Base-by-base conservation (phyloP, 2,888 invertebrate genomes). In the Strigamia maritima region DNA sequence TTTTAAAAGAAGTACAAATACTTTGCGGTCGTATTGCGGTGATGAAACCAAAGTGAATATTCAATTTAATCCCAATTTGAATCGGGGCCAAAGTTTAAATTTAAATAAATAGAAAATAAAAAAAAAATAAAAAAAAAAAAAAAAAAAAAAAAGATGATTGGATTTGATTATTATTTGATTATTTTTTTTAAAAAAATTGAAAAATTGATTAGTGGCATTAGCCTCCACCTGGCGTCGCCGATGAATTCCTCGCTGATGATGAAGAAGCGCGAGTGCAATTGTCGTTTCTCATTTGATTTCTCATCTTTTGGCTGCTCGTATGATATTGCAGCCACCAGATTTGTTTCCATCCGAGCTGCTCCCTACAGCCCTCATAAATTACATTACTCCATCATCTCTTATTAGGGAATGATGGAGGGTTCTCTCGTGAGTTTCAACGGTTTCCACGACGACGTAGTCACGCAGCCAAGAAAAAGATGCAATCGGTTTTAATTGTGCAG, bases 231-330 rank as follows among this genome's bases (percentile, higher is more conserved):
- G 49, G 2, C 65, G 24, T 65, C 24, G 6, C n/a, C 49, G 8
- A 26, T 26, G 65, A 65, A 60, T 60, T 16, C 60, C 16, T 60
- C 2, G 60, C 60, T 60, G 60, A 60, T 24, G 49, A 35, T 16
- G 65, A 65, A 65, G 24, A 24, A 7, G 24, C 65, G 16, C 26
- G 19, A 65, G 65, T 65, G 65, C 65, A 24, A 65, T 24, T 65
- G 65, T 65, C 65, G 65, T 65, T 65, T 65, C 26, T 14, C 65
- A 65, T 65, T 65, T 65, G 49, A 49, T 49, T 14, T 10, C 65
- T 24, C 65, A 65, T 3, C 16, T 24, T n/a, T 1, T 2, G 24
- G 24, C 65, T 65, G 4, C 26, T 2, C 49, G 49, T 49, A 49
- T 49, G 49, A 49, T 49, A 49, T n/a, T 49, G 60, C 19, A 60